Base-by-base conservation (phyloP, 1,140 invertebrate species). In the Cydia fagiglandana region DNA sequence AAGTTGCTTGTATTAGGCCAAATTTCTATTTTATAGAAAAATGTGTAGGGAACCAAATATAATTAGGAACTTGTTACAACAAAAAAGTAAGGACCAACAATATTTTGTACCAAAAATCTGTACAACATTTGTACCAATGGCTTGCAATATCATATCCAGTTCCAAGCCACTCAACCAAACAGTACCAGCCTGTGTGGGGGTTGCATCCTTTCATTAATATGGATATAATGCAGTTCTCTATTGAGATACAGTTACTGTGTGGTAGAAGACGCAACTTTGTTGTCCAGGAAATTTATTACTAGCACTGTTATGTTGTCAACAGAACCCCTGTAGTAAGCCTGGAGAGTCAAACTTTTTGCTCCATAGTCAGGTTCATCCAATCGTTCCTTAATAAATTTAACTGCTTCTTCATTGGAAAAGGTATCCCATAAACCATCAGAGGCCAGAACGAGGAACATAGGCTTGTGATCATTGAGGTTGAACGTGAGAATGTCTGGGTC, bases 361-460 rank as follows among this genome's bases (percentile, higher is more conserved):
- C 98, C 98, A 93, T 95, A 97, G 89, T 96, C 95, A 24, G 97
- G 95, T 93, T 98, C 97, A 82, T 97, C 94, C 20, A 98, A 94
- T 79, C 96, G 94, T 81, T 97, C 95, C 88, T 96, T 96, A 41
- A 98, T 95, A 90, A 96, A 99, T 80, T 96, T 95, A 13, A 98
- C 95, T 66, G 98, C 98, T 91, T 99, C 98, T 90, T 99, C 98
- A 91, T 99, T 99, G 17, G 95, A 95, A 86, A 99, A 98, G 38
- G 97, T 98, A 91, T 99, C 98, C 98, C 98, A 99, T 9, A 99
- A 94, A 12, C 98, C 98, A 94, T 99, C 98, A 2, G 98, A 97
- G 12, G 98, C 98, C 28, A 99, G 92, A 76, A 99, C 96, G 76
- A 99, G 92, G 92, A 99, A 99, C 91, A 96, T 94, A 1, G 98